Conservation (phyloP, 30 jellyfish, hydroid and myxozoan genomes). For the Hydractinia symbiolongicarpus region DNA sequence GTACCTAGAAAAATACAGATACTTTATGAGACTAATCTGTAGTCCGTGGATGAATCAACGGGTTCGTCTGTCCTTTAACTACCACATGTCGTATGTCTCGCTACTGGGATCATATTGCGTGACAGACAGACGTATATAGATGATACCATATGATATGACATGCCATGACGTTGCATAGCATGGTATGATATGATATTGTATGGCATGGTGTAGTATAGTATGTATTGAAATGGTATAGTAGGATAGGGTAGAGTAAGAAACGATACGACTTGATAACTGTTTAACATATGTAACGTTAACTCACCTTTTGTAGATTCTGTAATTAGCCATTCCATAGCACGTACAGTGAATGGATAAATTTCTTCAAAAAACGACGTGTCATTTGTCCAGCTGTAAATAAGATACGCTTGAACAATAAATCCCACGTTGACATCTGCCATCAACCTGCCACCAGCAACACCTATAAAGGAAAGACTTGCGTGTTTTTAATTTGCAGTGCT, state of each 20-base stretch:
- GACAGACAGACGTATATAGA: no score
- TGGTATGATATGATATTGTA: no score
- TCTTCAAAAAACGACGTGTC: constrained; percentile 83
- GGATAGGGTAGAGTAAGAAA: neutral
- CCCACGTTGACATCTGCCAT: constrained; percentile 98
- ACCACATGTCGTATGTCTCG: no score
- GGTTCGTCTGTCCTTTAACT: no score
- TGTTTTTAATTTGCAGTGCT: no score
- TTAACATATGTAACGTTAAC: neutral
- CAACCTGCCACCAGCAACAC: constrained; percentile 85
- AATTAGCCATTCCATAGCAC: constrained; percentile 90
- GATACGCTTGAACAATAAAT: constrained; percentile 78
- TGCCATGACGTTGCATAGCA: no score
- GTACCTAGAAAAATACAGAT: constrained; percentile 51
- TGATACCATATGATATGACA: no score
- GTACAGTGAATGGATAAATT: constrained; percentile 74
- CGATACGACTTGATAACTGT: neutral
- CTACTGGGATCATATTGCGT: no score
- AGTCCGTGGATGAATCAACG: no score
- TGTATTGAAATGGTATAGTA: no score
- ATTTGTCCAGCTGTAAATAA: constrained; percentile 92
- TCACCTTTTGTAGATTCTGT: constrained; percentile 83
- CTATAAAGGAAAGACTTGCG: constrained; percentile 7
- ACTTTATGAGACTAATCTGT: no score
- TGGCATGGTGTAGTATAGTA: no score